These are phyloP conservation scores for Eclectus roratus DNA, from an alignment of 2,113 vertebrate species.

Conservation along the genomic window DNA sequence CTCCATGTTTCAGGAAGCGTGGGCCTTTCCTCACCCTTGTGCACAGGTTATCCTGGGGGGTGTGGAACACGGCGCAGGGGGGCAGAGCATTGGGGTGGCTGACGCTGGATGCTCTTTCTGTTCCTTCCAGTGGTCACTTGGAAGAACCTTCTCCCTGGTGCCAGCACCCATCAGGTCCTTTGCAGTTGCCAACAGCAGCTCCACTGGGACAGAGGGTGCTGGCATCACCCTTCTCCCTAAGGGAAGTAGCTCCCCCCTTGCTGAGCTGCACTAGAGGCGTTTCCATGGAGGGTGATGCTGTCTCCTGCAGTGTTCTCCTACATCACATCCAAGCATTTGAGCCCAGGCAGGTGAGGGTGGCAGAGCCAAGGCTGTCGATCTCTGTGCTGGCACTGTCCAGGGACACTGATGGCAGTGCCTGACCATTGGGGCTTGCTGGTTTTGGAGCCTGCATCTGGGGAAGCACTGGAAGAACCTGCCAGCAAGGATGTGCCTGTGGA, in stretches of 20 bases:
- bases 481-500: background rate
- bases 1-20: accelerated
- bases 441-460: background rate
- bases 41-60: background rate
- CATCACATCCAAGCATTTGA: background rate
- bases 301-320: background rate
- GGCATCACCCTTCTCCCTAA: background rate
- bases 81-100: too few relatives aligned
- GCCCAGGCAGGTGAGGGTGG: background rate
- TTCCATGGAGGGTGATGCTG: background rate
- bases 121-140: background rate
- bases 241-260: too few relatives aligned
- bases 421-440: background rate
- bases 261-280: background rate
- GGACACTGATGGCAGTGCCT: accelerated
- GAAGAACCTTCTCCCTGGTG: background rate
- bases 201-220: background rate
- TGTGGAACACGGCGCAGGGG: background rate
- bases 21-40: background rate
- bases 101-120: background rate
- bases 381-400: too few relatives aligned
- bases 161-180: background rate
- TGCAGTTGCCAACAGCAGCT: background rate
- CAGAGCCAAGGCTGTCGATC: accelerated
- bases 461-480: background rate